A percentile compares a stretch with the other conserved stretches of the same genome.
Evolutionary conservation across 2,888 invertebrate genomes (phyloP).

Genomic region (Tetrapedia diversipes): DNA sequence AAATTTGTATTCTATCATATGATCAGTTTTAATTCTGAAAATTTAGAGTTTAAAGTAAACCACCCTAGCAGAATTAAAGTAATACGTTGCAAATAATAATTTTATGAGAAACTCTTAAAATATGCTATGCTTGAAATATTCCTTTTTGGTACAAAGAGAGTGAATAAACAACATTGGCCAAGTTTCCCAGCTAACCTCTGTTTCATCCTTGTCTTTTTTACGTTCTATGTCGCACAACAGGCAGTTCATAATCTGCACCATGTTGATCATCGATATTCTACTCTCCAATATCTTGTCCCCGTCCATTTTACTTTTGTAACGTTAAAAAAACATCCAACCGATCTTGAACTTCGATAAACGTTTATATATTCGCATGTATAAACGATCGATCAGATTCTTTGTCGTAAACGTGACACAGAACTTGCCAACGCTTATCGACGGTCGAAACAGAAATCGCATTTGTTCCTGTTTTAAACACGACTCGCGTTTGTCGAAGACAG

Average conservation of each 20-base stretch:
- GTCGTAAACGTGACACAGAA: too few species aligned
- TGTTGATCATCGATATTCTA: not conserved
- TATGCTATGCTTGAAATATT: too few species aligned
- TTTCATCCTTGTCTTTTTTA: not conserved
- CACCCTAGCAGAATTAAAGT: too few species aligned
- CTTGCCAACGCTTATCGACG: not conserved
- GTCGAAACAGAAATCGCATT: not conserved
- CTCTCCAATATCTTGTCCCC: not conserved
- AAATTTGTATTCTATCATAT: too few species aligned
- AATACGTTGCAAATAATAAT: too few species aligned
- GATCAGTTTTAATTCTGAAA: too few species aligned
- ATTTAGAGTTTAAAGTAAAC: too few species aligned
- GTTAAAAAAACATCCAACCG: not conserved
- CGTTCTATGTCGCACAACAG: not conserved
- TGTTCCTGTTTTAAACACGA: too few species aligned
- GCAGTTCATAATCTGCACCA: conserved; percentile 7
- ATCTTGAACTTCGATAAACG: not conserved
- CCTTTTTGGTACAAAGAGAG: not conserved
- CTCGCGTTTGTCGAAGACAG: not conserved
- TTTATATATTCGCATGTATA: too few species aligned
- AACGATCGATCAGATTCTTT: too few species aligned
- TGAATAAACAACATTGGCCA: not conserved
- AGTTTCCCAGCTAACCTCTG: conserved; percentile 24
- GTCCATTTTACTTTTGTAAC: not conserved
- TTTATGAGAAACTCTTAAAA: too few species aligned